Percentiles rank a stretch among this genome's conserved stretches.
These are phyloP conservation scores for Nematolebias whitei DNA, from an alignment of 2,113 vertebrate species.

Conservation along the genomic window DNA sequence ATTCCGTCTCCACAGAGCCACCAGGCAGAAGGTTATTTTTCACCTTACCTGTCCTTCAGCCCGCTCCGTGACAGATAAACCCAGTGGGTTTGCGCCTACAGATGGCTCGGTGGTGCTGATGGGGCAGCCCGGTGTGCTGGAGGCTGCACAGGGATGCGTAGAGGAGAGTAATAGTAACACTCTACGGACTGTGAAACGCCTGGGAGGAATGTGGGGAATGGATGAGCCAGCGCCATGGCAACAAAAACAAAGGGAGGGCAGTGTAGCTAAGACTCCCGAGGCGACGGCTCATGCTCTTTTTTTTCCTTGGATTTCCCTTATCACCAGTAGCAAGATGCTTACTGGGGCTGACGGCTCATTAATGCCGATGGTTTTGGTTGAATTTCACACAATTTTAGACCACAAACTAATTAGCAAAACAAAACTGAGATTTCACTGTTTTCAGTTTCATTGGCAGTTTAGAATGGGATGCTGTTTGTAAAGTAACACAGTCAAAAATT, in stretches of 20 bases:
- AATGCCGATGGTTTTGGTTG: constrained; percentile 39
- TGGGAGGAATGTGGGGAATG: constrained; percentile 31
- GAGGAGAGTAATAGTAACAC: constrained; percentile 47
- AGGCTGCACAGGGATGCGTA: constrained; percentile 23
- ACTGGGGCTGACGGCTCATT: constrained; percentile 45
- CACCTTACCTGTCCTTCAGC: constrained; percentile 57
- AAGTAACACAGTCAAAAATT: no score
- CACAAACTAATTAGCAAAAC: constrained; percentile 22
- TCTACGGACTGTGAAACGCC: constrained; percentile 51
- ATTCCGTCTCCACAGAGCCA: constrained; percentile 16
- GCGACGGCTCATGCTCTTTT: constrained; percentile 39
- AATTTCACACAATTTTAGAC: constrained; percentile 38
- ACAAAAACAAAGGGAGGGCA: constrained; percentile 60
- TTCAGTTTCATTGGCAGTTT: constrained; percentile 9
- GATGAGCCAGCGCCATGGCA: constrained; percentile 61
- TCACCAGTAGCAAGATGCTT: constrained; percentile 60
- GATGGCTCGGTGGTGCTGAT: constrained; percentile 64
- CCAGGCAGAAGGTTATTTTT: constrained; percentile 60
- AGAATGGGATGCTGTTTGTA: no score
- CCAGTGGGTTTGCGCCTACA: constrained; percentile 55
- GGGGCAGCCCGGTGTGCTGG: constrained; percentile 41
- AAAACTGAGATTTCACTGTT: constrained; percentile 22
- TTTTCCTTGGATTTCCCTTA: constrained; percentile 56
- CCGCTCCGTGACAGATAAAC: constrained; percentile 53
- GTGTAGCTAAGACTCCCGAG: constrained; percentile 43